phyloP scores from a whole-genome alignment of 1,140 invertebrate species.

The Drosophila sp. region DNA sequence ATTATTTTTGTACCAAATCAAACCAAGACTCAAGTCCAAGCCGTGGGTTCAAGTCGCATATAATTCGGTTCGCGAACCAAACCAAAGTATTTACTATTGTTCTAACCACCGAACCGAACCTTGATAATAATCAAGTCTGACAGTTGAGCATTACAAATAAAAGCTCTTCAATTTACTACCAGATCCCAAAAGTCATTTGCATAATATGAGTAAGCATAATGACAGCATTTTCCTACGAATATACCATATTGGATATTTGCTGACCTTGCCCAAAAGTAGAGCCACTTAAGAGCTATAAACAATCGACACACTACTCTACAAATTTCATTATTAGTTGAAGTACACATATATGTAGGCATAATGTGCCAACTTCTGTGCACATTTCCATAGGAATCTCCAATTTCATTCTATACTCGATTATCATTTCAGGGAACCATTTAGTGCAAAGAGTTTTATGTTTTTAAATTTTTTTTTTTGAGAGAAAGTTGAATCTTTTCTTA shows the following conservation, averaged over 20 bases:
- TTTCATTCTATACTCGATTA: conserved; percentile 42
- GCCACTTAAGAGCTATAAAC: conserved; percentile 68
- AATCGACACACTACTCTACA: conserved; percentile 62
- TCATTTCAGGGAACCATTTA: conserved; percentile 47
- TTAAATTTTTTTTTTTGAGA: conserved; percentile 50
- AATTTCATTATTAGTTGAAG: conserved; percentile 67
- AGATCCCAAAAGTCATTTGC: conserved; percentile 23
- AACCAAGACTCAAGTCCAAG: too few relatives aligned
- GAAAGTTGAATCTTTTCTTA: conserved; percentile 4
- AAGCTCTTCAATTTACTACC: conserved; percentile 13
- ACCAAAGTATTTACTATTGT: too few relatives aligned
- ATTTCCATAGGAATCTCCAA: conserved; percentile 16
- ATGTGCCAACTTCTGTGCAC: conserved; percentile 54
- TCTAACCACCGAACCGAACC: too few relatives aligned
- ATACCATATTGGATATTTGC: background rate
- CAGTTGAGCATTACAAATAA: conserved; percentile 3
- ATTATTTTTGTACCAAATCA: too few relatives aligned
- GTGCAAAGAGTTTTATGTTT: conserved; percentile 73
- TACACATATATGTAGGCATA: conserved; percentile 45
- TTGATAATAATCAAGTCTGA: background rate
- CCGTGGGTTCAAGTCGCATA: background rate
- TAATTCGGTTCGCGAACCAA: too few relatives aligned
- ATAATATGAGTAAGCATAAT: conserved; percentile 11
- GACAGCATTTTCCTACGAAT: background rate
- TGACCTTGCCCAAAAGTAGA: conserved; percentile 27